Evolutionary conservation across 1,140 invertebrate species (phyloP).

Genomic region (Caenorhabditis tropicalis): DNA sequence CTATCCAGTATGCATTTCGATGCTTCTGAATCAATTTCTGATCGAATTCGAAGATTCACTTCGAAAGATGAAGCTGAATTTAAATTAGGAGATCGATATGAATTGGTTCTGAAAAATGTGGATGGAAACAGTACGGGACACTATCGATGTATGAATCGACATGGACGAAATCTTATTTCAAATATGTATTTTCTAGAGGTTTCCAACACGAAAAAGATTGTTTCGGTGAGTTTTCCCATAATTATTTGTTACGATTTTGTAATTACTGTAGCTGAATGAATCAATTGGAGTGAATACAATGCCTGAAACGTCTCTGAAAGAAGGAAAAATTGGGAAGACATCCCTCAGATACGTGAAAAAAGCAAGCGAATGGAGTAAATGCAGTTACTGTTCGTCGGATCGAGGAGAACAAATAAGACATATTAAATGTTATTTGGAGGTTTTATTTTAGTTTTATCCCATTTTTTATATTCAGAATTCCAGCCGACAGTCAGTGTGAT

Average conservation of each 20-base stretch:
- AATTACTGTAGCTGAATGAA: background rate
- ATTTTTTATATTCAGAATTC: background rate
- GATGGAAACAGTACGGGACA: constrained; percentile 41
- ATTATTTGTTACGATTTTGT: too few relatives aligned
- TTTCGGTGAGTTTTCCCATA: background rate
- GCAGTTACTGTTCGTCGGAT: constrained; percentile 42
- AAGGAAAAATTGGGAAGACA: too few relatives aligned
- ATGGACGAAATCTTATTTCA: constrained; percentile 24
- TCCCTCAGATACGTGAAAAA: background rate
- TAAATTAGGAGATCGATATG: constrained; percentile 45
- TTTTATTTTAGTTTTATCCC: background rate
- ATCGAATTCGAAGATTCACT: background rate
- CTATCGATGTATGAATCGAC: constrained; percentile 50
- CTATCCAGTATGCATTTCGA: constrained; percentile 42
- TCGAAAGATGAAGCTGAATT: constrained; percentile 38
- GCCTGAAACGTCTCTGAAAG: too few relatives aligned
- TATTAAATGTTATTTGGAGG: background rate
- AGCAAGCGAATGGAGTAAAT: background rate
- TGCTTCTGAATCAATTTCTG: constrained; percentile 28
- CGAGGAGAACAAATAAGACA: background rate
- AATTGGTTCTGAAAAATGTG: constrained; percentile 34
- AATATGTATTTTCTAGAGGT: constrained; percentile 48
- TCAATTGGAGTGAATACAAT: background rate
- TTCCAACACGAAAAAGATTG: background rate
- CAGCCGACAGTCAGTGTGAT: background rate